Evolutionary conservation across 2,888 invertebrate species (phyloP).

Genomic region (Chalcosyrphus nemorum): DNA sequence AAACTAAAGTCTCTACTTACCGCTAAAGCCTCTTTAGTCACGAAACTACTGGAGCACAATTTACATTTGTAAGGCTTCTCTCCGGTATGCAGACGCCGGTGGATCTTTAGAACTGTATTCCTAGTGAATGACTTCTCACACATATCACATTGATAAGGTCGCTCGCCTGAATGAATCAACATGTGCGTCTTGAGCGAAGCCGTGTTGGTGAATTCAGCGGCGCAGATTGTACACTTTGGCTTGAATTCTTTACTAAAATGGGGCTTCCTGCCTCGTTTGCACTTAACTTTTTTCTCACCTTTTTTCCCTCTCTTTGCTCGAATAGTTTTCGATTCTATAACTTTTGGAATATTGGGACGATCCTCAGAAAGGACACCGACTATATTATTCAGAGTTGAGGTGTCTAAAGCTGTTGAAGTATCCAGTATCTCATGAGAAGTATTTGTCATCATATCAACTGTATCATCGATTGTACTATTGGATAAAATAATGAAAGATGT

Average conservation of each 20-base stretch:
- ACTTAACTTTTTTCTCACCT: background rate
- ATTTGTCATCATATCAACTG: background rate
- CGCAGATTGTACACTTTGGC: conserved; percentile 55
- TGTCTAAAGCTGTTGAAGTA: background rate
- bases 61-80: conserved; percentile 59
- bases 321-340: background rate
- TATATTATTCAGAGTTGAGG: background rate
- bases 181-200: conserved; percentile 59
- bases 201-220: conserved; percentile 43
- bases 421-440: conserved; percentile 16
- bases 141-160: conserved; percentile 57
- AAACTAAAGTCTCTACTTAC: conserved; percentile 21
- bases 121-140: conserved; percentile 65
- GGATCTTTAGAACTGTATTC: conserved; percentile 52
- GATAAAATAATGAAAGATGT: background rate
- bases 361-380: background rate
- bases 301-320: background rate
- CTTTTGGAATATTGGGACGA: conserved; percentile 2
- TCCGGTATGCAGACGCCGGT: conserved; percentile 58
- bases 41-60: conserved; percentile 25
- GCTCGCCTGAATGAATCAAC: conserved; percentile 64
- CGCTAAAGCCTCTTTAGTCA: conserved; percentile 49
- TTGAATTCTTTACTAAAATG: conserved; percentile 20
- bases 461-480: background rate
- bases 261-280: conserved; percentile 27